Evolutionary conservation across 2,113 vertebrate genomes (phyloP), one percentile per base, ranked within the genome.

Genomic region (Oryzias celebensis): DNA sequence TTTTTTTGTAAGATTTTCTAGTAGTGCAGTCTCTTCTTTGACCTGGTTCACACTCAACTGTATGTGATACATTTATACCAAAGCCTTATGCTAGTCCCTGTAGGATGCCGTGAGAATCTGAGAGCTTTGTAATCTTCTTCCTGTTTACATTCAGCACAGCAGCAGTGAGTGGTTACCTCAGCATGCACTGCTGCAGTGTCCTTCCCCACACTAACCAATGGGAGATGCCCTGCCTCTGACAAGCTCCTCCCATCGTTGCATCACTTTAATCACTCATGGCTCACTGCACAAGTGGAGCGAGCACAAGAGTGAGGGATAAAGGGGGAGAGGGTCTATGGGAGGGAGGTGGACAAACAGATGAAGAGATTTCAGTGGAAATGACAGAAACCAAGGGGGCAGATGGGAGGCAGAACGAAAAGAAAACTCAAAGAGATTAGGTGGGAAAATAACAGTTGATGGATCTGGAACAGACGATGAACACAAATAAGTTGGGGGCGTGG

Each of bases 231-330:
- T 56, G 71, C 47, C 46, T 28, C 53, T 24, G 52, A 55, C 62
- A 46, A 14, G 67, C 50, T 72, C 83, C 80, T 4, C 82, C 78
- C 66, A 62, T 71, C 55, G 76, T 84, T 91, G 76, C 86, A 81
- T 90, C 86, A 87, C 67, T 65, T 51, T 77, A 85, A 88, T 87
- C 80, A 52, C 67, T 82, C 73, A 66, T 43, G 79, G 71, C 80
- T 87, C 78, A 79, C 57, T 81, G 84, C 72, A 79, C 75, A 87
- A 84, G 77, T 85, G 77, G 86, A 86, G 66, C 82, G 53, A 72
- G 62, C 54, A 24, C 70, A 64, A 62, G 57, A 73, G 68, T 45
- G 44, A 68, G 58, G 26, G 65, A 65, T 58, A 43, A 66, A 65
- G 36, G 53, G 68, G 48, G 61, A 36, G 58, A 62, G 31, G 42